These are phyloP conservation scores for Myotis planiceps DNA, from an alignment of 2,797 vertebrate species.

Conservation along the genomic window DNA sequence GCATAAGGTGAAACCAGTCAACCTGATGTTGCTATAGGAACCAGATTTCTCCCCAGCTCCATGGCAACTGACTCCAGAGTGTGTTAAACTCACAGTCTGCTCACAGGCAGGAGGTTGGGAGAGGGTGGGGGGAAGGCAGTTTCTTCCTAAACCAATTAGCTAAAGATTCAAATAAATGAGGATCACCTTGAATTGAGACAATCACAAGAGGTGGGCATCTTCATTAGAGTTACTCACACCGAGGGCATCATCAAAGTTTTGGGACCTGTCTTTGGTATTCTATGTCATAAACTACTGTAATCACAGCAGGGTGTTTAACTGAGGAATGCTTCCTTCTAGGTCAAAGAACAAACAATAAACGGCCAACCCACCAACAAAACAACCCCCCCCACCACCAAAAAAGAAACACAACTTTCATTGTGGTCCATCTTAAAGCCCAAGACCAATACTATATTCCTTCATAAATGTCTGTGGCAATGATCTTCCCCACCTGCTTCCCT, in stretches of 20 bases:
- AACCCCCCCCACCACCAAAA: background rate
- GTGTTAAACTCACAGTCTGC: conserved; percentile 82
- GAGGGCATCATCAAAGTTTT: background rate
- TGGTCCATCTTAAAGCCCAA: background rate
- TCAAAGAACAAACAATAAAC: background rate
- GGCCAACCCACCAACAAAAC: background rate
- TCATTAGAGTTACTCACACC: background rate
- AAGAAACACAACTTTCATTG: background rate
- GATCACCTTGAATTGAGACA: conserved; percentile 74
- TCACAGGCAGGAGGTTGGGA: conserved; percentile 60
- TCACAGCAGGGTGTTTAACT: background rate
- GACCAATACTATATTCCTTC: background rate
- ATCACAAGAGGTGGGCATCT: background rate
- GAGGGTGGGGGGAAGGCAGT: background rate
- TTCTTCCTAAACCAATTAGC: conserved; percentile 83
- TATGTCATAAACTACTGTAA: background rate
- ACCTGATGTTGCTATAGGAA: conserved; percentile 87
- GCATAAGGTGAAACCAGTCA: conserved; percentile 83
- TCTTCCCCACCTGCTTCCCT: background rate
- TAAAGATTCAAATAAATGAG: conserved; percentile 70
- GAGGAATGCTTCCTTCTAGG: background rate
- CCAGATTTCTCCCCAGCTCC: conserved; percentile 81
- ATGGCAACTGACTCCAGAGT: conserved; percentile 85
- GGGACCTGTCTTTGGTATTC: background rate
- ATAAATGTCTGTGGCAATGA: background rate